Evolutionary conservation across 2,797 vertebrate species (phyloP).

Genomic region (Champsocephalus esox): DNA sequence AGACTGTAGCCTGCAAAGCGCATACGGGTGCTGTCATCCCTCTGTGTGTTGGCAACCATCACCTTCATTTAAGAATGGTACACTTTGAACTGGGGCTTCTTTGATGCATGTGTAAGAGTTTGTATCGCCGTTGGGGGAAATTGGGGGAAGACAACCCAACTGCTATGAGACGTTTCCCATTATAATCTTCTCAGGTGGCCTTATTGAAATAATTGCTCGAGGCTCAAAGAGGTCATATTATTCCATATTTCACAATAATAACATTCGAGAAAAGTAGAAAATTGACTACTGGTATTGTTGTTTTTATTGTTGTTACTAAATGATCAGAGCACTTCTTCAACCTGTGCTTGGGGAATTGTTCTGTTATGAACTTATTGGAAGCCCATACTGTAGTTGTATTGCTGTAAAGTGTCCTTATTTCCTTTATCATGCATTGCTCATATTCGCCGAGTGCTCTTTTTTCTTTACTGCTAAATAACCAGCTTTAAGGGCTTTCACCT

Average conservation of each 20-base stretch:
- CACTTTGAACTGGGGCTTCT: slow-evolving; percentile 15
- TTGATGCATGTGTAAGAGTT: slow-evolving; percentile 14
- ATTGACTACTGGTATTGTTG: too few species aligned
- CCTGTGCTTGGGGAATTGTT: too few species aligned
- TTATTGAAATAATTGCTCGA: too few species aligned
- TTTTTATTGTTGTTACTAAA: too few species aligned
- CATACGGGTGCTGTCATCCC: slow-evolving; percentile 32
- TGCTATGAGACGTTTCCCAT: not conserved
- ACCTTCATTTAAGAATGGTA: slow-evolving; percentile 35
- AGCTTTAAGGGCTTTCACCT: not conserved
- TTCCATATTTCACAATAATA: too few species aligned
- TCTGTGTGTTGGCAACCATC: slow-evolving; percentile 40
- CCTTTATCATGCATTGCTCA: not conserved
- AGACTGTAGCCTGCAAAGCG: slow-evolving; percentile 55
- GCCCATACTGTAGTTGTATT: not conserved
- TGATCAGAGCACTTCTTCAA: too few species aligned
- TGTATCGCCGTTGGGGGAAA: not conserved
- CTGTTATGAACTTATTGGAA: too few species aligned
- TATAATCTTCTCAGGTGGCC: too few species aligned
- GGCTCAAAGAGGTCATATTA: too few species aligned
- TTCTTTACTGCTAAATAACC: slow-evolving; percentile 2
- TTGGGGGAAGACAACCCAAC: not conserved
- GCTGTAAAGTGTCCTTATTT: not conserved
- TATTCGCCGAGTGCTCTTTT: not conserved
- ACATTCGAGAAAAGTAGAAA: too few species aligned